These are phyloP conservation scores for Orthosia gracilis DNA, from an alignment of 2,888 invertebrate species.

Conservation along the genomic window DNA sequence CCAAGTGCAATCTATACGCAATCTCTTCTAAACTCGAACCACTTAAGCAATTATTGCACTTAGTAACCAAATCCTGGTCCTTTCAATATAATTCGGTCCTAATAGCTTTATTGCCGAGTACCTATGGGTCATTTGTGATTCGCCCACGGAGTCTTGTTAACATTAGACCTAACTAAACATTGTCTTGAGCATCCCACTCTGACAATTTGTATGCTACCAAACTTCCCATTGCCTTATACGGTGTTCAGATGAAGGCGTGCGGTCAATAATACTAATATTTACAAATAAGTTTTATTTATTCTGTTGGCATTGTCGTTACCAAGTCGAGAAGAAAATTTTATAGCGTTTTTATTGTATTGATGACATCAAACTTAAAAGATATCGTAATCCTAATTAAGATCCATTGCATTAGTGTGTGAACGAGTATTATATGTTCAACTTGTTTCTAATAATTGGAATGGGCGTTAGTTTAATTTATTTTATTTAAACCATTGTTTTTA, in stretches of 20 bases:
- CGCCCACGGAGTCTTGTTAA: conserved; percentile 72
- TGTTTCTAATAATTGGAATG: neutral
- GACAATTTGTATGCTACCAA: conserved; percentile 79
- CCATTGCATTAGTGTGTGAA: neutral
- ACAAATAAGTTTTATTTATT: conserved; percentile 53
- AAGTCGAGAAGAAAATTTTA: conserved; percentile 6
- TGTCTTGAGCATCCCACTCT: conserved; percentile 77
- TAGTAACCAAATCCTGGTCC: conserved; percentile 41
- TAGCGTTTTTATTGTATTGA: neutral
- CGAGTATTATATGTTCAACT: neutral
- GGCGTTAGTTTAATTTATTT: neutral
- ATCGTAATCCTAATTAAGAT: neutral
- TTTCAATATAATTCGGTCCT: conserved; percentile 60
- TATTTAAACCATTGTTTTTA: neutral
- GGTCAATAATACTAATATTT: conserved; percentile 71
- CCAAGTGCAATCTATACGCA: conserved; percentile 41
- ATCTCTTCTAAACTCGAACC: conserved; percentile 13
- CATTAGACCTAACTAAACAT: conserved; percentile 63
- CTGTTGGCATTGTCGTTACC: conserved; percentile 3
- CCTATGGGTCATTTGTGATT: conserved; percentile 58
- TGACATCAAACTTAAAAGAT: neutral
- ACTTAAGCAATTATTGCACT: conserved; percentile 37
- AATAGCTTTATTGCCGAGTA: conserved; percentile 65
- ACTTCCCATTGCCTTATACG: conserved; percentile 78
- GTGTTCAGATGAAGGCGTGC: conserved; percentile 66